Evolutionary conservation across 2,113 vertebrate species (phyloP).

Genomic region (Xiphorhynchus elegans): DNA sequence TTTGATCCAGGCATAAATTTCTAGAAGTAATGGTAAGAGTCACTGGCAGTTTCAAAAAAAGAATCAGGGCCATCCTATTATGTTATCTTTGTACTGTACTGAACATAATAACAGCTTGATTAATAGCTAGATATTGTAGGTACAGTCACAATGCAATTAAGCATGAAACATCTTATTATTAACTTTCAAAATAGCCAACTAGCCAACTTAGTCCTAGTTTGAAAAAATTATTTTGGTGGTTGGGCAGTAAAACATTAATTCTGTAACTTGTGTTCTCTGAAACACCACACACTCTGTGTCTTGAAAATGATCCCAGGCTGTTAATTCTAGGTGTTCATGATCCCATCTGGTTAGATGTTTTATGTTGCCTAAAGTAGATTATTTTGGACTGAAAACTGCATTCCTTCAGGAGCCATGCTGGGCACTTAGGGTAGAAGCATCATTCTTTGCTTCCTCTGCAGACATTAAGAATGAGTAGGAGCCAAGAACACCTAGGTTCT

Average conservation of each 20-base stretch:
- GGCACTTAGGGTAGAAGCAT: neutral
- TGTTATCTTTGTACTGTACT: neutral
- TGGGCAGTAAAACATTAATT: neutral
- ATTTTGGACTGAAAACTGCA: neutral
- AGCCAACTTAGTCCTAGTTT: neutral
- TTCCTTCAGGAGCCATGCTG: neutral
- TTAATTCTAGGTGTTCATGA: neutral
- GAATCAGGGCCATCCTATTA: neutral
- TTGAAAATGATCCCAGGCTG: neutral
- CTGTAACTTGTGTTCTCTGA: neutral
- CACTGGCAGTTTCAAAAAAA: neutral
- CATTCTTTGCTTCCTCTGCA: neutral
- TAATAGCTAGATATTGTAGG: neutral
- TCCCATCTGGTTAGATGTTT: neutral
- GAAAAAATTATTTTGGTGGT: neutral
- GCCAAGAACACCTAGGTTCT: neutral
- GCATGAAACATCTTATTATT: neutral
- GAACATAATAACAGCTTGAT: neutral
- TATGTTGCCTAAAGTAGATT: neutral
- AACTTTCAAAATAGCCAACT: slow-evolving; percentile 11
- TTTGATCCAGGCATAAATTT: neutral
- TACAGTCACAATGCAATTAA: neutral
- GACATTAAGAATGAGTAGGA: neutral
- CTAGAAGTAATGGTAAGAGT: neutral
- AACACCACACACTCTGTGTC: neutral